Evolutionary conservation across 1,140 invertebrate species (phyloP), one percentile per base, ranked within the genome.

Genomic region (Arctopsyche grandis): DNA sequence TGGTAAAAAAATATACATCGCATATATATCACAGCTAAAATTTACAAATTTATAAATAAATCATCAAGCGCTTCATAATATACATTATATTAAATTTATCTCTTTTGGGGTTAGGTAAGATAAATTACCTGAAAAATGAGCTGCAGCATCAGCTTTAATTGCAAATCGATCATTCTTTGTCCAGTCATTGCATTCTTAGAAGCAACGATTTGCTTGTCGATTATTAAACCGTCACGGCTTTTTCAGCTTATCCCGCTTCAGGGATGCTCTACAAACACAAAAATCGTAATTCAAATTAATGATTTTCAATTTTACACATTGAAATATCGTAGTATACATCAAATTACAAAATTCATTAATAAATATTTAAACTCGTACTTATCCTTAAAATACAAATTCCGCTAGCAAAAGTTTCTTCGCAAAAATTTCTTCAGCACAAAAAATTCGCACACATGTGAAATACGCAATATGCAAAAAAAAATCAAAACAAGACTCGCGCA

Each of bases 181-280:
- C 56, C 16, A 9, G 16, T 9, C 21, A 16, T 60, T 60, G 56
- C 56, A 21, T 19, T 19, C 14, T 19, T 60, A 60, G 7, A 19
- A 60, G 56, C 56, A 60, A 60, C 16, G 21, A 60, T 60, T 60
- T 12, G 5, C 16, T 7, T 19, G 9, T 21, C 56, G 16, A 38
- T 38, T 38, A 38, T 38, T 38, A 4, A 38, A 38, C 29, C 29
- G 7, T 38, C 29, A 38, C 29, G 7, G 29, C 29, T 38, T 38
- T 66, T 66, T 66, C 71, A 22, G 38, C 73, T 76, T 70, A 79
- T 75, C 78, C 78, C 29, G 71, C 73, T 29, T 69, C 73, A 70
- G 71, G 73, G 48, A 26, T 0, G 69, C 73, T 38, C 78, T 79
- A 79, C 78, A 79, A 79, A 79, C 38, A 76, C 63, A 79, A 79